A percentile compares a stretch with the other conserved stretches of the same genome.
Evolutionary conservation across 2,113 vertebrate species (phyloP).

Genomic region (Pardalotus punctatus): DNA sequence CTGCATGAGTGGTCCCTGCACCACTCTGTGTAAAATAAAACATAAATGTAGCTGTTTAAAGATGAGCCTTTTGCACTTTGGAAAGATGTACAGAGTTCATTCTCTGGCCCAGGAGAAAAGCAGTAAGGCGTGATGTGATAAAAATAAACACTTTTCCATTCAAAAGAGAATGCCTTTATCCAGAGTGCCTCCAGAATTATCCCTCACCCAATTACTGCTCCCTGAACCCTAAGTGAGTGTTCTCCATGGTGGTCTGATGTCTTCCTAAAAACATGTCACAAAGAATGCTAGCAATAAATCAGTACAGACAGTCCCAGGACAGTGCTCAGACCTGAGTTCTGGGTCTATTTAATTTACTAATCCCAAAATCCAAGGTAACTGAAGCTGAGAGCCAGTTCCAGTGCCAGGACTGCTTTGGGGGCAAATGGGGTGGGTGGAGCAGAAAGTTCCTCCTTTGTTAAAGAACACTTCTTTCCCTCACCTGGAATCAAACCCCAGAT

Average conservation of each 20-base stretch:
- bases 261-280: neutral
- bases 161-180: neutral
- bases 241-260: neutral
- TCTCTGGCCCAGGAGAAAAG: neutral
- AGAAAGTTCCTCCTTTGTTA: neutral
- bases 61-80: neutral
- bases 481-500: neutral
- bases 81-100: neutral
- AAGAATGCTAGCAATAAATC: neutral
- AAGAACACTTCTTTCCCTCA: neutral
- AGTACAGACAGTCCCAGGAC: neutral
- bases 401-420: neutral
- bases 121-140: neutral
- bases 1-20: neutral
- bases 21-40: neutral
- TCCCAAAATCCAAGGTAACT: neutral
- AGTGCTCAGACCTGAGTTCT: neutral
- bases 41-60: neutral
- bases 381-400: neutral
- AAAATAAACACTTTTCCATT: neutral
- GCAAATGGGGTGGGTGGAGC: neutral
- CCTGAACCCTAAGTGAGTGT: neutral
- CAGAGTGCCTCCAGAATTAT: neutral
- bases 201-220: neutral
- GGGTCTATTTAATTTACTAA: neutral